phyloP scores from a whole-genome alignment of 2,888 invertebrate genomes.

The Lymantria monacha region DNA sequence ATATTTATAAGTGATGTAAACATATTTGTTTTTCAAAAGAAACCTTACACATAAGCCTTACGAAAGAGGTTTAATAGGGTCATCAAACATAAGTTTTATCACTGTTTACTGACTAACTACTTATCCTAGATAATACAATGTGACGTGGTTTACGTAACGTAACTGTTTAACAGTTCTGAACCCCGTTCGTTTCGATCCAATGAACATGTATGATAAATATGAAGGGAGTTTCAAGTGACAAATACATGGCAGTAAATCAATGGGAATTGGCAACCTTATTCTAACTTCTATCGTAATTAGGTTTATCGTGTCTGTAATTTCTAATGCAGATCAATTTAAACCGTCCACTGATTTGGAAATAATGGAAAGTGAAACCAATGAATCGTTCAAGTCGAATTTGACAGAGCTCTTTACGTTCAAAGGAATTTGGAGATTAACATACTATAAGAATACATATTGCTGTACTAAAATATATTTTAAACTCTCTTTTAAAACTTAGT shows the following conservation, averaged over 20 bases:
- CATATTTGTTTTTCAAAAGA: no score
- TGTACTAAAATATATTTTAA: no score
- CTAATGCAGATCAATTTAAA: background rate
- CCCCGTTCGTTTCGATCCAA: conserved; percentile 1
- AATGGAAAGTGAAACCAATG: background rate
- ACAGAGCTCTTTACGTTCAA: background rate
- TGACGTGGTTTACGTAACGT: conserved; percentile 16
- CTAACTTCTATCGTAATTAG: background rate
- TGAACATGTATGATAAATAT: conserved; percentile 8
- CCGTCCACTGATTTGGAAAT: background rate
- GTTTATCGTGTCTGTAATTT: background rate
- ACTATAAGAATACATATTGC: no score
- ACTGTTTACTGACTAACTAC: conserved; percentile 18
- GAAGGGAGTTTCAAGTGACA: conserved; percentile 2
- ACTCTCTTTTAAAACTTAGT: no score
- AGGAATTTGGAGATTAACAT: background rate
- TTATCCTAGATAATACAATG: conserved; percentile 22
- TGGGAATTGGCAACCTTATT: background rate
- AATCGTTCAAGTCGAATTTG: background rate
- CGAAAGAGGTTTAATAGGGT: conserved; percentile 22
- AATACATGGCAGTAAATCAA: conserved; percentile 6
- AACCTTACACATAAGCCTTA: conserved; percentile 4
- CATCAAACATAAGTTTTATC: conserved; percentile 22
- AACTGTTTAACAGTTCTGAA: conserved; percentile 4
- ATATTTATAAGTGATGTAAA: no score